Evolutionary conservation across 2,888 invertebrate genomes (phyloP).

Genomic region (Dyspetes luteomarginatus): DNA sequence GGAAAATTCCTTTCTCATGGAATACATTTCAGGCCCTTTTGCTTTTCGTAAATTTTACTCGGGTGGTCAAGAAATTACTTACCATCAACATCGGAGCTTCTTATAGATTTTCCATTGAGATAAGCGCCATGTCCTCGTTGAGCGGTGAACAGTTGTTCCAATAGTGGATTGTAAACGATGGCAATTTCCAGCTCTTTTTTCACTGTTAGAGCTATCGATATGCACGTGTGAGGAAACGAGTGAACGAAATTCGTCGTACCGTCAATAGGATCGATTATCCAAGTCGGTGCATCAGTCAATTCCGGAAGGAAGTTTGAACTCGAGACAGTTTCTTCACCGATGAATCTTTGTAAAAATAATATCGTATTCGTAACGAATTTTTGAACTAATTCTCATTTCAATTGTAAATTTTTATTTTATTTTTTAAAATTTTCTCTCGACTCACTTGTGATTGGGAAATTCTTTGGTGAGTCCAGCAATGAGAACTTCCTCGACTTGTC

Average conservation of each 20-base stretch:
- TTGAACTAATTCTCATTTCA: no score
- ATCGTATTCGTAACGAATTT: background rate
- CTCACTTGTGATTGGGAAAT: conserved; percentile 88
- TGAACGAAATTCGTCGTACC: conserved; percentile 94
- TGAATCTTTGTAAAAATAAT: conserved; percentile 85
- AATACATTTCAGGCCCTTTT: background rate
- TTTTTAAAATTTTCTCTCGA: conserved; percentile 32
- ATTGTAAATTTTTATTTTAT: no score
- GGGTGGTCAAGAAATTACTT: conserved; percentile 21
- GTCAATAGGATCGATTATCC: conserved; percentile 95
- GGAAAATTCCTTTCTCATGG: background rate
- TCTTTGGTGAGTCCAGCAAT: conserved; percentile 85
- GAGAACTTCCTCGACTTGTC: conserved; percentile 89
- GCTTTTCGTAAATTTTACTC: background rate
- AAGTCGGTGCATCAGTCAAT: conserved; percentile 91
- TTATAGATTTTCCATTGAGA: conserved; percentile 87
- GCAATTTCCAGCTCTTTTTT: conserved; percentile 87
- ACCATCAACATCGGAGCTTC: conserved; percentile 85
- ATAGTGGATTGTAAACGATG: conserved; percentile 90
- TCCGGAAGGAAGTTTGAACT: conserved; percentile 84
- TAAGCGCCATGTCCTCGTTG: conserved; percentile 89
- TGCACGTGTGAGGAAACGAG: conserved; percentile 88
- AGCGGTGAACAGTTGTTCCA: conserved; percentile 89
- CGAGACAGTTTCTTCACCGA: conserved; percentile 90
- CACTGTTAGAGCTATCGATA: conserved; percentile 88